Conservation (phyloP, 2,797 vertebrate species). For the Smutsia gigantea region DNA sequence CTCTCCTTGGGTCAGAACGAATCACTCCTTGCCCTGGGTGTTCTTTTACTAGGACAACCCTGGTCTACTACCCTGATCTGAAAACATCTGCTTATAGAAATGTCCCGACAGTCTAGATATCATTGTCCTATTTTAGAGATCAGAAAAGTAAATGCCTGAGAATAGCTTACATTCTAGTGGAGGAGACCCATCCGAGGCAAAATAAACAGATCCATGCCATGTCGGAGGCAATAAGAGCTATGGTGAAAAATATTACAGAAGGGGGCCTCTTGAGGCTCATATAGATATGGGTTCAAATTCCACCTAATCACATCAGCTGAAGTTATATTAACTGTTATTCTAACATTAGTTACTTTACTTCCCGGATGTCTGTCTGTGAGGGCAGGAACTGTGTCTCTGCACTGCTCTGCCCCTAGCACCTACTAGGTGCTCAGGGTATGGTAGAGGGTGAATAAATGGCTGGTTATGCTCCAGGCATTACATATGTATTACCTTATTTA, state of each 20-base stretch:
- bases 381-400: not conserved
- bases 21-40: not conserved
- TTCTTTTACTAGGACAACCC: not conserved
- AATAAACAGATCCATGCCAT: not conserved
- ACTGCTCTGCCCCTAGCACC: not conserved
- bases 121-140: not conserved
- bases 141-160: not conserved
- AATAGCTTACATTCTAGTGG: not conserved
- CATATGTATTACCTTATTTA: not conserved
- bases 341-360: not conserved
- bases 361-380: not conserved
- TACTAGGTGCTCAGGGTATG: fast-evolving
- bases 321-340: not conserved
- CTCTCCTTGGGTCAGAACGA: not conserved
- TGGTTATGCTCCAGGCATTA: not conserved
- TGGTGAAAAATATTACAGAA: not conserved
- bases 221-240: not conserved
- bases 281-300: not conserved
- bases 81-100: not conserved
- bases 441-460: not conserved
- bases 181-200: not conserved
- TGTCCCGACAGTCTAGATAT: not conserved
- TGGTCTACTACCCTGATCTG: not conserved
- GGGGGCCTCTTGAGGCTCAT: not conserved
- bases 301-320: not conserved